Evolutionary conservation across 1,140 invertebrate genomes (phyloP).

Genomic region (Pogonus chalceus): DNA sequence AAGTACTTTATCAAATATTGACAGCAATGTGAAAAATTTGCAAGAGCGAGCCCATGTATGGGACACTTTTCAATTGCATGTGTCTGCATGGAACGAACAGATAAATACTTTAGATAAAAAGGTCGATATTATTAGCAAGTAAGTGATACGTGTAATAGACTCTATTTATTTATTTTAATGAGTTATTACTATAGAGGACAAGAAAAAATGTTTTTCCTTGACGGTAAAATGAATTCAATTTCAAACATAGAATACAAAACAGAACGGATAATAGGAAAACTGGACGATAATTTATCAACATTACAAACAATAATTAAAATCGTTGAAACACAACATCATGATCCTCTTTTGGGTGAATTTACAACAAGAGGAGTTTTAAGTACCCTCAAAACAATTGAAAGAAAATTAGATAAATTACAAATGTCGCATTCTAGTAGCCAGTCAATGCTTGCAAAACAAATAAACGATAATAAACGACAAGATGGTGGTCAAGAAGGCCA

Average conservation of each 20-base stretch:
- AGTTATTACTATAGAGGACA: conserved; percentile 24
- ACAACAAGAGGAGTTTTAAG: conserved; percentile 31
- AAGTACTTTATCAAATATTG: conserved; percentile 30
- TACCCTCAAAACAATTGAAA: conserved; percentile 31
- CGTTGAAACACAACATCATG: conserved; percentile 15
- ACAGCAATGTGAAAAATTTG: conserved; percentile 33
- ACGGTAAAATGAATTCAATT: conserved; percentile 28
- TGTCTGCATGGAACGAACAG: conserved; percentile 40
- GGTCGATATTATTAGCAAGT: conserved; percentile 38
- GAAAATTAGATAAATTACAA: conserved; percentile 26
- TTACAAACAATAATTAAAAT: conserved; percentile 12
- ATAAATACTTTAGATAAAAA: conserved; percentile 38
- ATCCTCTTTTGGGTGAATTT: conserved; percentile 25
- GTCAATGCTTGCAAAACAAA: conserved; percentile 4
- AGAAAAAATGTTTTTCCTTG: conserved; percentile 30
- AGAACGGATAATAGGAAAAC: conserved; percentile 23
- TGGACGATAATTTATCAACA: conserved; percentile 19
- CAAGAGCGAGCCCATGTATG: conserved; percentile 37
- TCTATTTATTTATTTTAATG: conserved; percentile 1
- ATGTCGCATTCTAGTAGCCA: conserved; percentile 8
- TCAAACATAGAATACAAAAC: conserved; percentile 29
- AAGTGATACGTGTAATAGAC: conserved; percentile 6
- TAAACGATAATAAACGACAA: conserved; percentile 4
- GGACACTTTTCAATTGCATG: conserved; percentile 39
- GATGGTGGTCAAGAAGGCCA: neutral